These are phyloP conservation scores for Pachyrhynchus sulphureomaculatus DNA, from an alignment of 1,140 invertebrate genomes.

Conservation along the genomic window DNA sequence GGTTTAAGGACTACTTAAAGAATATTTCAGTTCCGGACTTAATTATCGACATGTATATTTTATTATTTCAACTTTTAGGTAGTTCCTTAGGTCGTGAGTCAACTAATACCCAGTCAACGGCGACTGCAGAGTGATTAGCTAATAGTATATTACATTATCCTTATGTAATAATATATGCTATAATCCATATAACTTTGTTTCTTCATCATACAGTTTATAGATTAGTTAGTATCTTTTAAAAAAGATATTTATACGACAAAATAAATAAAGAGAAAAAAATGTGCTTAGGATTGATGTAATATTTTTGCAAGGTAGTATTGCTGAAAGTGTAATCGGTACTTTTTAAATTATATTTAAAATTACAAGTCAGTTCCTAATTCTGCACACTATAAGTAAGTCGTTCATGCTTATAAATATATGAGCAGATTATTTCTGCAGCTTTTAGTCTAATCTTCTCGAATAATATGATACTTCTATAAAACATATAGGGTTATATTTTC, in stretches of 20 bases:
- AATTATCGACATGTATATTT: too few relatives aligned
- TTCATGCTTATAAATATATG: too few relatives aligned
- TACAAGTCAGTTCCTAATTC: too few relatives aligned
- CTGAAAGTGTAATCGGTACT: too few relatives aligned
- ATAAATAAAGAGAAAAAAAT: background rate
- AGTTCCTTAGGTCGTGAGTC: slow-evolving; percentile 53
- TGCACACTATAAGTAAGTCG: too few relatives aligned
- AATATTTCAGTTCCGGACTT: too few relatives aligned
- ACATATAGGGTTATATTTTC: too few relatives aligned
- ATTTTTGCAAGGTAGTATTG: background rate
- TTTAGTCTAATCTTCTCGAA: too few relatives aligned
- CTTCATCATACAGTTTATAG: slow-evolving; percentile 43
- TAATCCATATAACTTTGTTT: slow-evolving; percentile 46
- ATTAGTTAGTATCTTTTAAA: slow-evolving; percentile 25
- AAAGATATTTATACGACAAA: background rate
- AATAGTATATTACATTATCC: slow-evolving; percentile 42
- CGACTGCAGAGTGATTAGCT: slow-evolving; percentile 46
- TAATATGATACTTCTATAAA: too few relatives aligned
- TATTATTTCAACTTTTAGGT: slow-evolving; percentile 6
- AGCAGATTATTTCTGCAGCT: too few relatives aligned
- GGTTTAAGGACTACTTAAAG: too few relatives aligned
- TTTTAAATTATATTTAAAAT: too few relatives aligned
- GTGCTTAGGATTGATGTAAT: background rate
- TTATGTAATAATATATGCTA: slow-evolving; percentile 44
- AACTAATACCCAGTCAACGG: slow-evolving; percentile 40